These are phyloP conservation scores for Pipra filicauda DNA, from an alignment of 2,113 vertebrate genomes.

Conservation along the genomic window DNA sequence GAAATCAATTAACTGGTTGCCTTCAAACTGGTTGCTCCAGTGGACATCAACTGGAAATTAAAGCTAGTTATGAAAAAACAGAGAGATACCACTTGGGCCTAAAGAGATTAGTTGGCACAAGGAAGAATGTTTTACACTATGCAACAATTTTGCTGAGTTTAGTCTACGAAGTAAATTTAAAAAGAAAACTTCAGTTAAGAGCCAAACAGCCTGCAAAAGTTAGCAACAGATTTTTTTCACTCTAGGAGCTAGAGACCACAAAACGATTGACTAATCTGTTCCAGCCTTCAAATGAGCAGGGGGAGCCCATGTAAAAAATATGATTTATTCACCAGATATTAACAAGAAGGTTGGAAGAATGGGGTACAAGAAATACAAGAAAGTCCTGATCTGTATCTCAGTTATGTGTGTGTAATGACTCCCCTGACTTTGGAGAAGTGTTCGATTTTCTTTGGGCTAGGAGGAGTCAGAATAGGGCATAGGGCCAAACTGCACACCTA, in stretches of 20 bases:
- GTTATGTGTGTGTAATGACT: not conserved
- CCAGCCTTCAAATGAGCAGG: not conserved
- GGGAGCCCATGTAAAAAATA: not conserved
- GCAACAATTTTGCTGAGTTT: not conserved
- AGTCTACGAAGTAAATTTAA: not conserved
- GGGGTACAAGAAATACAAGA: not conserved
- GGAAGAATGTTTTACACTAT: not conserved
- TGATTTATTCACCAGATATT: not conserved
- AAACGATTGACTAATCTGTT: not conserved
- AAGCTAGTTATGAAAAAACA: not conserved
- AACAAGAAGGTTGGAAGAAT: not conserved
- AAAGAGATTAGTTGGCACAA: conserved; percentile 7
- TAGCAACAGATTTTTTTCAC: not conserved
- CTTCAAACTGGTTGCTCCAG: not conserved
- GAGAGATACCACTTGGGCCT: not conserved
- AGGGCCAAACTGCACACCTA: not conserved
- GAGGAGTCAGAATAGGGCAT: not conserved
- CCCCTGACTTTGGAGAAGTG: not conserved
- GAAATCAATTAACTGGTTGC: not conserved
- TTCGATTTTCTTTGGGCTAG: not conserved
- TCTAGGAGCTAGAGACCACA: not conserved
- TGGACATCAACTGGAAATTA: conserved; percentile 5
- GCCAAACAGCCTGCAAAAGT: conserved; percentile 2
- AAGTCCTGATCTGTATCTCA: not conserved
- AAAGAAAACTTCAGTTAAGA: not conserved